phyloP scores from a whole-genome alignment of 2,888 invertebrate genomes.

The Blera fallax region DNA sequence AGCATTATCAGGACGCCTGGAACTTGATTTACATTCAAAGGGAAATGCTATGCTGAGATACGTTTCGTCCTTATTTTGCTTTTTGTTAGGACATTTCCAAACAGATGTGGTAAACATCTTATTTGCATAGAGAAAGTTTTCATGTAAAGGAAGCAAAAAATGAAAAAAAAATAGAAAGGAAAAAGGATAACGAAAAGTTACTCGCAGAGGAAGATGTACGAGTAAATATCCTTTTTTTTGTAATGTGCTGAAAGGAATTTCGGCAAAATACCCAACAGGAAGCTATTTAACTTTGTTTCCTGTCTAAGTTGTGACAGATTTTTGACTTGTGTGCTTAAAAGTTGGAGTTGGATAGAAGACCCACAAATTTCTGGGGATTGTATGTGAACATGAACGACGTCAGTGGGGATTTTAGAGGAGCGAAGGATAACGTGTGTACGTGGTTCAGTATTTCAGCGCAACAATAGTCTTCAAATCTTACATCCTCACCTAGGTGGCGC shows the following conservation, averaged over 20 bases:
- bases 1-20: not conserved
- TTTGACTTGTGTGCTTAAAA: not conserved
- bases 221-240: not conserved
- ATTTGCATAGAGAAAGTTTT: not conserved
- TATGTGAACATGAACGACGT: no score
- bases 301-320: not conserved
- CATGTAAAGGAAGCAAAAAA: not conserved
- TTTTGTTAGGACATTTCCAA: not conserved
- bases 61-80: not conserved
- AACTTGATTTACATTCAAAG: not conserved
- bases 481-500: no score
- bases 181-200: not conserved
- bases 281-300: not conserved
- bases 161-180: no score
- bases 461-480: no score
- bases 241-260: not conserved
- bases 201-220: not conserved
- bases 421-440: no score
- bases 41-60: not conserved
- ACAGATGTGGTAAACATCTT: conserved; percentile 1
- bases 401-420: no score
- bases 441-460: no score
- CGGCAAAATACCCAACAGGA: not conserved
- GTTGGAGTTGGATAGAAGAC: no score
- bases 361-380: no score